Evolutionary conservation across 2,888 invertebrate species (phyloP).

Genomic region (Zygogramma bicolorata): DNA sequence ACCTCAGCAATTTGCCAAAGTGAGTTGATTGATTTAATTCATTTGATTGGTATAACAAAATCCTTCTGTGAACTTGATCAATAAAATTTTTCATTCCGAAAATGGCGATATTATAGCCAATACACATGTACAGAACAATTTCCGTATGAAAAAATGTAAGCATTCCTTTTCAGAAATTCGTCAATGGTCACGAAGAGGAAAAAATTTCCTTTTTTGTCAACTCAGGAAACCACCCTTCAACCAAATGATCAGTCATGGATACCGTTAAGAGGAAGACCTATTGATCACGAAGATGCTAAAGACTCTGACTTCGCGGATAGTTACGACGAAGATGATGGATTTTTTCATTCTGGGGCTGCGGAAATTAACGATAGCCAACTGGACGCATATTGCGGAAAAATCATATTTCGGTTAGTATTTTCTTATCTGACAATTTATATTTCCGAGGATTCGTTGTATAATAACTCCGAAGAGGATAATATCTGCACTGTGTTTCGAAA

Average conservation of each 20-base stretch:
- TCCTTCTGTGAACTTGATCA: too few relatives aligned
- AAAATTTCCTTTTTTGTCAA: background rate
- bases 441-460: background rate
- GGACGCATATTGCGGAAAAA: conserved; percentile 50
- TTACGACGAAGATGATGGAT: conserved; percentile 45
- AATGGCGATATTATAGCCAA: too few relatives aligned
- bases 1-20: conserved; percentile 31
- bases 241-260: conserved; percentile 11
- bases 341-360: conserved; percentile 48
- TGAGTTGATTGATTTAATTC: too few relatives aligned
- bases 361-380: conserved; percentile 43
- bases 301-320: background rate
- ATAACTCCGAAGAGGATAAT: conserved; percentile 1
- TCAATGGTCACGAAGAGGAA: background rate
- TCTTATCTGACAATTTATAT: background rate
- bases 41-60: too few relatives aligned
- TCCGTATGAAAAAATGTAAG: background rate
- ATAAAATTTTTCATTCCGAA: too few relatives aligned
- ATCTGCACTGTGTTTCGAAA: background rate
- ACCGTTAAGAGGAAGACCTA: conserved; percentile 46
- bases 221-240: background rate
- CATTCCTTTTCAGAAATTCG: background rate
- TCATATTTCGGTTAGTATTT: conserved; percentile 47
- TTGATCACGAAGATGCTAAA: conserved; percentile 33
- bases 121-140: too few relatives aligned